phyloP scores from a whole-genome alignment of 2,888 invertebrate genomes.

The Macaria notata region DNA sequence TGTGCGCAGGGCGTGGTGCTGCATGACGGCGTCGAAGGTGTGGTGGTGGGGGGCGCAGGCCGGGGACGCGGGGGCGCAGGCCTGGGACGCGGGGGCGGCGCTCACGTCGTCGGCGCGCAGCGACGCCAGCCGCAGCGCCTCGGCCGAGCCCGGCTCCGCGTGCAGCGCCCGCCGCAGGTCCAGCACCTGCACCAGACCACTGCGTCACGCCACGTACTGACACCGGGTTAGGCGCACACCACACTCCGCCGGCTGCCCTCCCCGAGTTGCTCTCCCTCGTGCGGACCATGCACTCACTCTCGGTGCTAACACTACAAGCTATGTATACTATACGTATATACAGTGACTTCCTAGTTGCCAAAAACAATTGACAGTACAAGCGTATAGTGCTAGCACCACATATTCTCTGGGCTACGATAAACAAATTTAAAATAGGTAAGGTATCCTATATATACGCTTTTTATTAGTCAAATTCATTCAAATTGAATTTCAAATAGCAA shows the following conservation, averaged over 20 bases:
- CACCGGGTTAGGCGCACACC: not conserved
- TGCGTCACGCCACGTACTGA: slow-evolving; percentile 34
- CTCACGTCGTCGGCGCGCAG: slow-evolving; percentile 80
- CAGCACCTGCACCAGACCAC: slow-evolving; percentile 85
- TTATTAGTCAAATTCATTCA: slow-evolving; percentile 15
- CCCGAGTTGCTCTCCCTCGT: slow-evolving; percentile 15
- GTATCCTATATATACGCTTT: slow-evolving; percentile 14
- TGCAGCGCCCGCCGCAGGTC: slow-evolving; percentile 91
- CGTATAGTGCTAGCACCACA: slow-evolving; percentile 19
- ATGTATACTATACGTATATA: not conserved
- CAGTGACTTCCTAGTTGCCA: not conserved
- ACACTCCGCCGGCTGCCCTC: not conserved
- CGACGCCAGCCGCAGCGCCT: slow-evolving; percentile 79
- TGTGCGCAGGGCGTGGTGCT: slow-evolving; percentile 78
- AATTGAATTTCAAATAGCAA: slow-evolving; percentile 27
- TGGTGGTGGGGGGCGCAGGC: slow-evolving; percentile 71
- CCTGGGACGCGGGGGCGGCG: slow-evolving; percentile 63
- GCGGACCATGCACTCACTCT: slow-evolving; percentile 21
- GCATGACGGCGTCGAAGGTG: slow-evolving; percentile 82
- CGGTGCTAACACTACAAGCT: slow-evolving; percentile 15
- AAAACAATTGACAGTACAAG: not conserved
- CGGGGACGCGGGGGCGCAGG: slow-evolving; percentile 49
- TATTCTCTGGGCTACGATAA: slow-evolving; percentile 4
- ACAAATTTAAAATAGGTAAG: slow-evolving; percentile 6
- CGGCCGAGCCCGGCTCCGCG: slow-evolving; percentile 85